Percentiles rank a stretch among this genome's conserved stretches.
Evolutionary conservation across 2,888 invertebrate genomes (phyloP).

Genomic region (Tribolium freemani): DNA sequence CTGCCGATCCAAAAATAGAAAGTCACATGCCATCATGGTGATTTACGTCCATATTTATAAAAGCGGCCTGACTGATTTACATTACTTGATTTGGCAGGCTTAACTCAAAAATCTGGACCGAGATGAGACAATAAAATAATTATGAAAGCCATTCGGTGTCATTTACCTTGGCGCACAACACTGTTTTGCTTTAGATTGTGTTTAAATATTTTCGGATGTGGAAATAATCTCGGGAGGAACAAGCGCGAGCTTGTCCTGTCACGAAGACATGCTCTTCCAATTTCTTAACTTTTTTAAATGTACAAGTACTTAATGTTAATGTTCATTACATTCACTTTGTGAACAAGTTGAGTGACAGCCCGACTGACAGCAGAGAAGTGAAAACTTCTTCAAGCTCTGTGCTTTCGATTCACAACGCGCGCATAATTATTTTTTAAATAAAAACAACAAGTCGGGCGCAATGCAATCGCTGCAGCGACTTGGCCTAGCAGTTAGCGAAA

Average conservation of each 20-base stretch:
- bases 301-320: slow-evolving; percentile 16
- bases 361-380: slow-evolving; percentile 6
- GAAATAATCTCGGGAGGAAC: not conserved
- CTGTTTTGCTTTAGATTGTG: not conserved
- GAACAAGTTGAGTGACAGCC: slow-evolving; percentile 1
- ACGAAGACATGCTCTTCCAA: slow-evolving; percentile 1
- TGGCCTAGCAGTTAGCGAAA: not conserved
- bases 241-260: slow-evolving; percentile 1
- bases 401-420: not conserved
- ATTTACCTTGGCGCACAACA: slow-evolving; percentile 16
- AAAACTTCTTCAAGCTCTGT: slow-evolving; percentile 11
- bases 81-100: slow-evolving; percentile 25
- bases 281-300: slow-evolving; percentile 14
- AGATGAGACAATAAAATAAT: slow-evolving; percentile 21
- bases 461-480: not conserved
- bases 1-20: slow-evolving; percentile 20
- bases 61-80: slow-evolving; percentile 38
- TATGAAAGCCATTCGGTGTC: not conserved
- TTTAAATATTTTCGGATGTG: not conserved
- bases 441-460: not conserved
- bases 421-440: not conserved
- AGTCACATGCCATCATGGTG: slow-evolving; percentile 13
- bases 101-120: slow-evolving; percentile 24
- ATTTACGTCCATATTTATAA: slow-evolving; percentile 38
- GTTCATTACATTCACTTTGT: slow-evolving; percentile 6